These are phyloP conservation scores for Galaxias olidus DNA, from an alignment of 2,797 vertebrate genomes.

Conservation along the genomic window DNA sequence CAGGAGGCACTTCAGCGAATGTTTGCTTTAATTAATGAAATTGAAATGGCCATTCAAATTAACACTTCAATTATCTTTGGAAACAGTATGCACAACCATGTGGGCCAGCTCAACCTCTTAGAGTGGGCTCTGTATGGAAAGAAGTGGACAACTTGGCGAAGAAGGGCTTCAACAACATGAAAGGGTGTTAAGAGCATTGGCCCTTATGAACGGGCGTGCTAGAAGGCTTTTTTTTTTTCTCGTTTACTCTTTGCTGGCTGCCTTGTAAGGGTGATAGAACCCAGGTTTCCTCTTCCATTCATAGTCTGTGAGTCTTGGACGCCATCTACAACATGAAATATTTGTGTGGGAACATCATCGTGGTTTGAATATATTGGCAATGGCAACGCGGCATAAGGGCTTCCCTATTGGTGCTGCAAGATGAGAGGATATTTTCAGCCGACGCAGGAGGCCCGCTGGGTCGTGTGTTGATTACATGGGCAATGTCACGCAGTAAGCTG, in stretches of 20 bases:
- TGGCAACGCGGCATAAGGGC: slow-evolving; percentile 72
- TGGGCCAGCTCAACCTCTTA: slow-evolving; percentile 30
- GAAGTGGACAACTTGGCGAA: slow-evolving; percentile 35
- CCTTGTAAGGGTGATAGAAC: slow-evolving; percentile 71
- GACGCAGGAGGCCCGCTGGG: slow-evolving; percentile 64
- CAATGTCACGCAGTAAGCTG: slow-evolving; percentile 51
- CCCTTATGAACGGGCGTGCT: slow-evolving; percentile 47
- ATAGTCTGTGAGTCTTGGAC: slow-evolving; percentile 74
- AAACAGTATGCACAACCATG: slow-evolving; percentile 42
- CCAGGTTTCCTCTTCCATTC: slow-evolving; percentile 75
- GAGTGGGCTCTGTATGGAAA: slow-evolving; percentile 21
- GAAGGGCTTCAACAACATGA: slow-evolving; percentile 54
- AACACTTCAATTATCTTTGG: slow-evolving; percentile 72
- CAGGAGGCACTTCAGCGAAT: slow-evolving; percentile 67
- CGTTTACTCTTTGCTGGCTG: slow-evolving; percentile 54
- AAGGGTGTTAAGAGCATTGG: slow-evolving; percentile 59
- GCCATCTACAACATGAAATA: slow-evolving; percentile 67
- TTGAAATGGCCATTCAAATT: slow-evolving; percentile 73
- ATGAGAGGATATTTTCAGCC: slow-evolving; percentile 67
- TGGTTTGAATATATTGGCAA: slow-evolving; percentile 68
- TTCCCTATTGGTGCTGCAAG: slow-evolving; percentile 74
- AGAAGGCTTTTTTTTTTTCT: slow-evolving; percentile 50
- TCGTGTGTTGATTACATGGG: slow-evolving; percentile 59
- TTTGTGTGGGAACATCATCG: slow-evolving; percentile 79
- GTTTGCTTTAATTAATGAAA: slow-evolving; percentile 77